Base-by-base conservation (phyloP, 2,113 vertebrate genomes). In the Lota lota region DNA sequence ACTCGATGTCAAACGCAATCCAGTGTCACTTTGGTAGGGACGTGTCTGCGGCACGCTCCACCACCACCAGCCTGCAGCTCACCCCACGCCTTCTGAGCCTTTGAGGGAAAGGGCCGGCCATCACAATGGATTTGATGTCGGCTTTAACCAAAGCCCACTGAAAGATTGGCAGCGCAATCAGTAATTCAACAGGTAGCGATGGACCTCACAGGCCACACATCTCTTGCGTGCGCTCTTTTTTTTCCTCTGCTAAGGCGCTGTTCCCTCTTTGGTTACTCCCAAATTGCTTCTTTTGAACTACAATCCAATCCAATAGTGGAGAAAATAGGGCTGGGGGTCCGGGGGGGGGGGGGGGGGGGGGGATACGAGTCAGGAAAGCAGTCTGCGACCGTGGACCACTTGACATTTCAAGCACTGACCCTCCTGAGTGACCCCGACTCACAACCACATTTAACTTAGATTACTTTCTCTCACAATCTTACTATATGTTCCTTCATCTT, bases 311-410 rank as follows among this genome's bases (percentile, higher is more conserved):
- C 67, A 75, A 62, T 80, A 68, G 63, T 33, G 56, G 40, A 64
- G 73, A 69, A 82, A 78, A 81, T 69, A 79, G 78, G 69, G 63
- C 66, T 40, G 66, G 18, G 18, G 75, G 71, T 79, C 75, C 62
- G 67, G 75, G 67, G 75, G 59, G 53, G 7, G 17, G 33, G 61
- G 24, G 63, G 56, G n/a, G 61, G 65, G 15, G 21, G 15, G 12
- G 10, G 62, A 2, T 54, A 10, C 22, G 22, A 61, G 22, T 63
- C 50, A 74, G 63, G 68, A 59, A 69, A 66, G 53, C 21, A 33
- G 47, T 63, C 59, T 22, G 18, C 56, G 70, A 79, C 58, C 58
- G 72, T 74, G n/a, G n/a, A 53, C 12, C 16, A 56, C 74, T 70
- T 79, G 76, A 58, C 67, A 77, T 79, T 83, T 79, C 54, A 63